phyloP scores from a whole-genome alignment of 2,113 vertebrate species.

The Phyllostomus discolor region DNA sequence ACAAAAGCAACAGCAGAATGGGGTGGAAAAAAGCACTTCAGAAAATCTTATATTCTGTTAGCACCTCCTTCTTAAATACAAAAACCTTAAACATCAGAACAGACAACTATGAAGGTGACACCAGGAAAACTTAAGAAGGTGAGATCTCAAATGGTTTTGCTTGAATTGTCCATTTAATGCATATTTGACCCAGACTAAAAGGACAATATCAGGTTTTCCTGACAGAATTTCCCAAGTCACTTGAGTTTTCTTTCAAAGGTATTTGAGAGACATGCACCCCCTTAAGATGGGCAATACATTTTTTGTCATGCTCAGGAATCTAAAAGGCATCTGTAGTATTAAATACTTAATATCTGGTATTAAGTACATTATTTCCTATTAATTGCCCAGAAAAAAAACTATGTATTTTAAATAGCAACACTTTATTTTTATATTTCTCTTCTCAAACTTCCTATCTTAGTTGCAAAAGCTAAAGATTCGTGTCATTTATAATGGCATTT shows the following conservation, averaged over 20 bases:
- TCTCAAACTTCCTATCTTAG: neutral
- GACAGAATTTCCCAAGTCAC: neutral
- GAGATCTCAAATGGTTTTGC: constrained; percentile 42
- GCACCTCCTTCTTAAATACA: neutral
- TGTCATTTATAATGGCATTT: constrained; percentile 49
- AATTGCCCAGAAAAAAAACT: neutral
- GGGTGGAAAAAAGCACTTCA: neutral
- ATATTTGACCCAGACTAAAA: constrained; percentile 52
- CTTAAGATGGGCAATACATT: neutral
- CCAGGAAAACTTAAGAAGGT: constrained; percentile 36
- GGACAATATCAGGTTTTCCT: constrained; percentile 31
- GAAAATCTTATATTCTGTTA: constrained; percentile 26
- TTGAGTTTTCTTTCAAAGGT: neutral
- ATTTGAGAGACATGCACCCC: neutral
- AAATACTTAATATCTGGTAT: neutral
- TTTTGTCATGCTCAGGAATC: neutral
- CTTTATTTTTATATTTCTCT: constrained; percentile 56
- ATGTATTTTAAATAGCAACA: neutral
- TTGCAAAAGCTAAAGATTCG: constrained; percentile 30
- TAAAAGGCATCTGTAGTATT: neutral
- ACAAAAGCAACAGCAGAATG: neutral
- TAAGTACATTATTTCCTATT: neutral
- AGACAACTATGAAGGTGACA: constrained; percentile 73
- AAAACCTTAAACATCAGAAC: constrained; percentile 49
- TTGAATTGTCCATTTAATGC: constrained; percentile 53